Base-by-base conservation (phyloP, 2,888 invertebrate species). In the Drymonia ruficornis region DNA sequence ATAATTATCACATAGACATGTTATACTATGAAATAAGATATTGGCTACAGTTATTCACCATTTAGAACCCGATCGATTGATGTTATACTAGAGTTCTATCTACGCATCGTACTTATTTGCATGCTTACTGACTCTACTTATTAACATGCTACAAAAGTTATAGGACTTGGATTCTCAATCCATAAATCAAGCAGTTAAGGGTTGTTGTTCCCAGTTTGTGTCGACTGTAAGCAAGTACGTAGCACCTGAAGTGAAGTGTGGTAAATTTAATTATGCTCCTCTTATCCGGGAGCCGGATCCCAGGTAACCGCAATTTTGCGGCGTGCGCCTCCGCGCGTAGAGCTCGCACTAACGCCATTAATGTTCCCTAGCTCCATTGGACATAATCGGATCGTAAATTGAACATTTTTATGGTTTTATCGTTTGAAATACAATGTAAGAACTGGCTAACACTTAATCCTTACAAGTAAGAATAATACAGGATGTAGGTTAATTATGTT, bases 251-350 rank as follows among this genome's bases (percentile, higher is more conserved):
- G 60, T 65, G 67, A 61, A 55, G 62, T 70, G 70, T 64, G 69
- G 72, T 70, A 67, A 68, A 78, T 72, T 72, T 70, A 76, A 81
- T 80, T 76, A 66, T 52, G 47, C 45, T 43, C 29, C 47, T 61
- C 49, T 54, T 74, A 54, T 45, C 48, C n/a, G 13, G 34, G 46
- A 6, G 11, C 29, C 28, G 42, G 23, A 38, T n/a, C 55, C 53
- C 50, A 50, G 38, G 54, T 53, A 61, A 70, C 75, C 72, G 49
- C 72, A 74, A 59, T 56, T 71, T 67, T 68, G 72, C 53, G 70
- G 76, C 52, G 52, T 59, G 55, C 58, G 53, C 61, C 61, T 62
- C 52, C 62, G 52, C 55, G 59, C 62, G 61, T 60, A 67, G 61
- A 70, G 59, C 69, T 59, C 58, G 54, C 67, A 63, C 55, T 63